phyloP scores from a whole-genome alignment of 1,140 invertebrate genomes.

The Lasaia peninsularis region DNA sequence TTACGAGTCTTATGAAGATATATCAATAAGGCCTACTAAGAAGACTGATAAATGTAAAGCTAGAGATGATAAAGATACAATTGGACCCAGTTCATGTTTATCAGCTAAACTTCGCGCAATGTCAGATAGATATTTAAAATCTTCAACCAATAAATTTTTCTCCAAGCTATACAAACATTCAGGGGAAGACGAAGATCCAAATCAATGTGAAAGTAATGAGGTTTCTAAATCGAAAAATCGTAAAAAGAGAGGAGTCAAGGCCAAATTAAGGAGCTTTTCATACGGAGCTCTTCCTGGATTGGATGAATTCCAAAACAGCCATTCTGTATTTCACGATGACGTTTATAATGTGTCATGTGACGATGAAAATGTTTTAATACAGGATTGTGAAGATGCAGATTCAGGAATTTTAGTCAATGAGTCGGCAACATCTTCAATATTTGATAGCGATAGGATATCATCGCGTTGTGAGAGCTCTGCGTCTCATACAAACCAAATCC shows the following conservation, averaged over 20 bases:
- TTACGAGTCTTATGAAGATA: conserved; percentile 50
- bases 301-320: conserved; percentile 83
- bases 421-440: conserved; percentile 82
- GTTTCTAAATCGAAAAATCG: conserved; percentile 54
- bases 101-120: conserved; percentile 84
- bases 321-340: conserved; percentile 79
- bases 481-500: conserved; percentile 60
- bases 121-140: conserved; percentile 84
- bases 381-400: conserved; percentile 83
- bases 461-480: conserved; percentile 78
- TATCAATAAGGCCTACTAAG: conserved; percentile 51
- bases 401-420: conserved; percentile 87
- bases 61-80: conserved; percentile 71
- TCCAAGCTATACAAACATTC: conserved; percentile 82
- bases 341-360: conserved; percentile 74
- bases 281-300: conserved; percentile 85
- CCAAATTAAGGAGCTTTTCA: conserved; percentile 85
- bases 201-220: conserved; percentile 41
- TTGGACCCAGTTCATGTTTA: conserved; percentile 79
- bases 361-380: conserved; percentile 79
- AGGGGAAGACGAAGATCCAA: conserved; percentile 48
- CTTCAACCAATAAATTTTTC: conserved; percentile 82
- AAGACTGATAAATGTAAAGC: conserved; percentile 73
- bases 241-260: conserved; percentile 74
- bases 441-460: conserved; percentile 80